Evolutionary conservation across 2,113 vertebrate genomes (phyloP).

Genomic region (Gila orcuttii): DNA sequence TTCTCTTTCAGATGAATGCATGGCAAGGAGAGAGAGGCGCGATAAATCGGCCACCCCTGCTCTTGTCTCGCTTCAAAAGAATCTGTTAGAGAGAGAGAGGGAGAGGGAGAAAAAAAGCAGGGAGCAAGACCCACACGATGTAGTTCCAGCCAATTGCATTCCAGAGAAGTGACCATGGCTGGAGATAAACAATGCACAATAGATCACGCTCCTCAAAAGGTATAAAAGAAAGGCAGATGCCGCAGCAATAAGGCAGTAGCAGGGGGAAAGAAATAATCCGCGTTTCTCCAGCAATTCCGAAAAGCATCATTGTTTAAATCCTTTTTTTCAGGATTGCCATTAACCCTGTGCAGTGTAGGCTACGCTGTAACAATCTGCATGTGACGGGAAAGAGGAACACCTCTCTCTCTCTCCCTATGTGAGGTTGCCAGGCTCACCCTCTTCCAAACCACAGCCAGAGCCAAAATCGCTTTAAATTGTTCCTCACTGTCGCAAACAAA

Average conservation of each 20-base stretch:
- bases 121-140: constrained; percentile 81
- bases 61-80: constrained; percentile 72
- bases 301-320: constrained; percentile 68
- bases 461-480: constrained; percentile 69
- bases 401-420: constrained; percentile 44
- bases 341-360: constrained; percentile 64
- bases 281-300: constrained; percentile 65
- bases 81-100: constrained; percentile 53
- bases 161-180: constrained; percentile 83
- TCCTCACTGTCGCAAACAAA: constrained; percentile 64
- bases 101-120: constrained; percentile 65
- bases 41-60: constrained; percentile 72
- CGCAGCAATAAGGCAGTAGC: constrained; percentile 61
- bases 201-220: constrained; percentile 74
- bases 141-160: constrained; percentile 84
- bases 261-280: constrained; percentile 65
- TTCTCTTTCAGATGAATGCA: constrained; percentile 70
- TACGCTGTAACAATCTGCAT: constrained; percentile 65
- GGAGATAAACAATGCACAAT: constrained; percentile 80
- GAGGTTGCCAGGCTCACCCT: constrained; percentile 58
- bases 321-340: constrained; percentile 68
- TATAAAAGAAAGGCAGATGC: constrained; percentile 68
- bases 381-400: constrained; percentile 42
- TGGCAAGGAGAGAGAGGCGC: constrained; percentile 60
- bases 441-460: constrained; percentile 53